These are phyloP conservation scores for Drosophila austrosaltans DNA, from an alignment of 2,888 invertebrate species.

Conservation along the genomic window DNA sequence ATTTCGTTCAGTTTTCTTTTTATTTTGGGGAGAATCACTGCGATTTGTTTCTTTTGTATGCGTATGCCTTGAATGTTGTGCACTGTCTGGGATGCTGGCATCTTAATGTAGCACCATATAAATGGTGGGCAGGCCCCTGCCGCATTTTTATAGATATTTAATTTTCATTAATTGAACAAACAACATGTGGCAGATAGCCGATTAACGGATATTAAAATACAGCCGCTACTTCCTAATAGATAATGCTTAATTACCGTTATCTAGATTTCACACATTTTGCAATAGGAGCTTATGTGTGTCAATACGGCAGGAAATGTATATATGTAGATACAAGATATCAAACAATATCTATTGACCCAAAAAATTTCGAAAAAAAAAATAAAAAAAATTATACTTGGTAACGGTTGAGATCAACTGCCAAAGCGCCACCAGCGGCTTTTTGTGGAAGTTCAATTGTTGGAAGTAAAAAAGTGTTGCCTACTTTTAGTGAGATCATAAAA, in stretches of 20 bases:
- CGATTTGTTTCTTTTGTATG: slow-evolving; percentile 26
- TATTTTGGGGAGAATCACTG: slow-evolving; percentile 25
- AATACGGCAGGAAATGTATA: slow-evolving; percentile 9
- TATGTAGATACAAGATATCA: neutral
- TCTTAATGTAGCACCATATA: slow-evolving; percentile 67
- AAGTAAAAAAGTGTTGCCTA: neutral
- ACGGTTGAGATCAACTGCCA: neutral
- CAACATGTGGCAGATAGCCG: slow-evolving; percentile 44
- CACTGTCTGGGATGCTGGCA: slow-evolving; percentile 28
- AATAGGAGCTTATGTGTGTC: slow-evolving; percentile 11
- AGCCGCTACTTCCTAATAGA: slow-evolving; percentile 37
- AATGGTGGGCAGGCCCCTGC: slow-evolving; percentile 25
- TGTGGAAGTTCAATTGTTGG: neutral
- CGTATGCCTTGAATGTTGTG: slow-evolving; percentile 56
- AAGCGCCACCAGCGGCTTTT: neutral
- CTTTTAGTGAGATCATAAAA: neutral
- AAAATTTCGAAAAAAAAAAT: neutral
- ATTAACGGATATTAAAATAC: slow-evolving; percentile 32
- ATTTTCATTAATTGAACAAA: slow-evolving; percentile 75
- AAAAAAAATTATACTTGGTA: neutral
- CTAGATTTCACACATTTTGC: slow-evolving; percentile 51
- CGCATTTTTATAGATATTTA: slow-evolving; percentile 39
- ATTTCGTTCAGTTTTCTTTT: neutral
- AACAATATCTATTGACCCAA: neutral
- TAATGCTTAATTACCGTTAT: slow-evolving; percentile 41